Conservation (phyloP, 2,888 invertebrate species). For the Ephialtes manifestator region DNA sequence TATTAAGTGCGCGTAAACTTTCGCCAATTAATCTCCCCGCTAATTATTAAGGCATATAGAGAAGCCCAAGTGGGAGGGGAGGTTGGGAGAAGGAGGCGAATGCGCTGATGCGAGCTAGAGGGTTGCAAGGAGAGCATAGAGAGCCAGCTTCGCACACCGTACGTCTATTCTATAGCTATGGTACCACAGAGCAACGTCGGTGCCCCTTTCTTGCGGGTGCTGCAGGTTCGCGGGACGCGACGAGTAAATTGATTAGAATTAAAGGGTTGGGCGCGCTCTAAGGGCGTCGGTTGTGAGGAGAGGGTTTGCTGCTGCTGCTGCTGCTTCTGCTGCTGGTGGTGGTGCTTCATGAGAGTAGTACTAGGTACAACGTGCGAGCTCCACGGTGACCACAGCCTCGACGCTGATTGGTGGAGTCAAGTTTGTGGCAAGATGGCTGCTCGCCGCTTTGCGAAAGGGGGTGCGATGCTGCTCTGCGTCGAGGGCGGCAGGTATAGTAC, state of each 20-base stretch:
- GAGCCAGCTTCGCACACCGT: constrained; percentile 1
- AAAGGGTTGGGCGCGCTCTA: constrained; percentile 76
- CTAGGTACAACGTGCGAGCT: constrained; percentile 75
- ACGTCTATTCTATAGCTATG: not conserved
- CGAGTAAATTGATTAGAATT: constrained; percentile 86
- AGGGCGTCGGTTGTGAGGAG: constrained; percentile 52
- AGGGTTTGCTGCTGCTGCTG: constrained; percentile 45
- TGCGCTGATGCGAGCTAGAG: constrained; percentile 37
- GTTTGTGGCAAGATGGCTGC: constrained; percentile 86
- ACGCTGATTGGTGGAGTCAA: constrained; percentile 86
- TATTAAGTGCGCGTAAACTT: constrained; percentile 79
- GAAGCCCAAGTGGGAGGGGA: constrained; percentile 72
- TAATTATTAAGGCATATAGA: constrained; percentile 84
- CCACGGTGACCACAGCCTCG: constrained; percentile 86
- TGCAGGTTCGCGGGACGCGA: constrained; percentile 73
- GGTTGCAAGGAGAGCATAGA: constrained; percentile 46
- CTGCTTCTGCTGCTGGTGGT: constrained; percentile 42
- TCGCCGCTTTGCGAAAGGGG: constrained; percentile 69
- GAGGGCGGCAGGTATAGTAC: constrained; percentile 67
- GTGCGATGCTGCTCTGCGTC: constrained; percentile 68
- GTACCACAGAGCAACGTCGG: constrained; percentile 20
- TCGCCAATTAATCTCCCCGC: constrained; percentile 82
- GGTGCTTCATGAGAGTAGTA: constrained; percentile 52
- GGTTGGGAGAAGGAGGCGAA: constrained; percentile 23
- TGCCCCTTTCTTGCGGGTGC: constrained; percentile 66